A percentile compares a stretch with the other conserved stretches of the same genome.
Evolutionary conservation across 1,140 invertebrate genomes (phyloP).

Genomic region (Oncopodura yosiiana): DNA sequence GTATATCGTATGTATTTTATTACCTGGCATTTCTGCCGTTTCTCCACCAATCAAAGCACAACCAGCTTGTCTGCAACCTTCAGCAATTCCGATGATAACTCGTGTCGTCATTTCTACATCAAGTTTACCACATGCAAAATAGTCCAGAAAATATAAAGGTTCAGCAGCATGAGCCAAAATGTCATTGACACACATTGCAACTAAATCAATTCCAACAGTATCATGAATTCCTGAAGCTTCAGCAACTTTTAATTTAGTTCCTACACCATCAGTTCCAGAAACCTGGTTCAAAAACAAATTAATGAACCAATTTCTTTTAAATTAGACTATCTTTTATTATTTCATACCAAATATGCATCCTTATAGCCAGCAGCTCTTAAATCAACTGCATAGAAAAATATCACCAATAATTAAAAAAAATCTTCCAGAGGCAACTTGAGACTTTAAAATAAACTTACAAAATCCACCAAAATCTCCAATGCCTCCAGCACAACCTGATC

Average conservation of each 20-base stretch:
- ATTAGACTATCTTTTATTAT: too few species aligned
- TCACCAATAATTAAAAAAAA: too few species aligned
- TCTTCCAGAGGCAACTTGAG: too few species aligned
- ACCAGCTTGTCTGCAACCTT: conserved; percentile 73
- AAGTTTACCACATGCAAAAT: conserved; percentile 83
- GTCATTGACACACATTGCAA: conserved; percentile 98
- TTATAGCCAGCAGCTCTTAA: conserved; percentile 52
- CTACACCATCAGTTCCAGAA: conserved; percentile 92
- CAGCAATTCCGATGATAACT: conserved; percentile 73
- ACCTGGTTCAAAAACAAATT: too few species aligned
- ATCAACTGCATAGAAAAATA: too few species aligned
- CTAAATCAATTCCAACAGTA: conserved; percentile 86
- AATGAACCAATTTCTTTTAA: too few species aligned
- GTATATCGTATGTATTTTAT: too few species aligned
- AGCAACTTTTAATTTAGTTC: conserved; percentile 83
- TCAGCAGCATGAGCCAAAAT: conserved; percentile 87
- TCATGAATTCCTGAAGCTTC: conserved; percentile 65
- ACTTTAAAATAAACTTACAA: too few species aligned
- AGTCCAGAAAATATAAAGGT: conserved; percentile 91
- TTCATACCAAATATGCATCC: conserved; percentile 75
- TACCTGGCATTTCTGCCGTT: conserved; percentile 94
- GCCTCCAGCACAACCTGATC: conserved; percentile 60
- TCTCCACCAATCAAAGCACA: conserved; percentile 88
- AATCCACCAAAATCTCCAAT: conserved; percentile 90
- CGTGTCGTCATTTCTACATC: conserved; percentile 61